Evolutionary conservation across 1,140 invertebrate genomes (phyloP).

Genomic region (Cydia fagiglandana): DNA sequence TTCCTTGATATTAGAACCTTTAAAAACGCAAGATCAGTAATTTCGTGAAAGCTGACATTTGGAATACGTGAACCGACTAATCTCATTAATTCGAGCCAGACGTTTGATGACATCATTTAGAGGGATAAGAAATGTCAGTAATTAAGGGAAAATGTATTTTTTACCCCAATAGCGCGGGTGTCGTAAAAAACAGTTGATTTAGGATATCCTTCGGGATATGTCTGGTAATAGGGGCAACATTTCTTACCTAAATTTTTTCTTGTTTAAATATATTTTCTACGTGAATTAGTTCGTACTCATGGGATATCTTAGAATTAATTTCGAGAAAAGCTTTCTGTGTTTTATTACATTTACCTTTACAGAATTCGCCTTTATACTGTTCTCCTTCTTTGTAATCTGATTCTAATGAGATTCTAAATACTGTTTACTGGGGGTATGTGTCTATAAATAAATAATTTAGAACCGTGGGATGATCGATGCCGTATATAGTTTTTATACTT

Average conservation of each 20-base stretch:
- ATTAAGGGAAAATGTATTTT: constrained; percentile 2
- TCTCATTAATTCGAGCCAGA: constrained; percentile 29
- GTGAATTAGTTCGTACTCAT: background rate
- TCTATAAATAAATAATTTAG: too few species aligned
- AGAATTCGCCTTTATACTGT: too few species aligned
- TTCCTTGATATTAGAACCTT: background rate
- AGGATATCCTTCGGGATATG: background rate
- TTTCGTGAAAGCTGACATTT: constrained; percentile 16
- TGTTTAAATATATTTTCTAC: background rate
- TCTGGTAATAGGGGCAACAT: background rate
- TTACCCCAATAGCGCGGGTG: too few species aligned
- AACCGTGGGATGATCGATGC: too few species aligned
- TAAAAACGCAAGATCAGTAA: background rate
- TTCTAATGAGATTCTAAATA: too few species aligned
- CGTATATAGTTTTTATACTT: too few species aligned
- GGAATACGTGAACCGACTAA: constrained; percentile 6
- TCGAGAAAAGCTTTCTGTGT: background rate
- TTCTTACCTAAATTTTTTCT: background rate
- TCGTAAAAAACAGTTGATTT: constrained; percentile 13
- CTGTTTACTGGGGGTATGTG: too few species aligned
- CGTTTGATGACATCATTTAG: constrained; percentile 24
- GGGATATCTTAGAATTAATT: background rate
- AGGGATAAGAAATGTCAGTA: constrained; percentile 26
- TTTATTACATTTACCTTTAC: background rate
- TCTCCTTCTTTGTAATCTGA: too few species aligned